Percentiles rank a stretch among this genome's conserved stretches.
phyloP scores from a whole-genome alignment of 23 tunicate genomes.

The Aplidium turbinatum region DNA sequence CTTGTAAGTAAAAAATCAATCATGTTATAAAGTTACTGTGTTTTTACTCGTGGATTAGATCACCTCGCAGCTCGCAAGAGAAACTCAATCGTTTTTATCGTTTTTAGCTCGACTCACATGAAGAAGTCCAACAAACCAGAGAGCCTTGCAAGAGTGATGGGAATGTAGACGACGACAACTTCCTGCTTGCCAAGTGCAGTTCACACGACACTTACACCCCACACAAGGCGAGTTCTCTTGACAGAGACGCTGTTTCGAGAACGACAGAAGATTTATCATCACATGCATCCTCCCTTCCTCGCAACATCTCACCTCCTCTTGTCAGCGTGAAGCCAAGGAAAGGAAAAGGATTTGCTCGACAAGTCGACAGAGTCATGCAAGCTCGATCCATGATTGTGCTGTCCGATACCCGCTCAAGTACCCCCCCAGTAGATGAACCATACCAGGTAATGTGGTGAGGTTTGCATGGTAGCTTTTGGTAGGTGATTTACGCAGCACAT shows the following conservation, averaged over 20 bases:
- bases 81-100: background rate
- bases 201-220: background rate
- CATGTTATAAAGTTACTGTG: too few species aligned
- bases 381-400: conserved; percentile 62
- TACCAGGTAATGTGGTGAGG: conserved; percentile 26
- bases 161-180: conserved; percentile 16
- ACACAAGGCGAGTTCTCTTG: conserved; percentile 47
- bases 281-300: conserved; percentile 23
- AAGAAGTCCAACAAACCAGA: background rate
- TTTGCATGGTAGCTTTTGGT: background rate
- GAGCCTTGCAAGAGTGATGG: background rate
- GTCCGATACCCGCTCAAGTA: background rate
- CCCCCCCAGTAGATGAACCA: conserved; percentile 14
- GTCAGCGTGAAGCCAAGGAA: conserved; percentile 27
- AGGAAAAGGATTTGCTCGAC: conserved; percentile 18
- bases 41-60: too few species aligned
- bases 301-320: conserved; percentile 8
- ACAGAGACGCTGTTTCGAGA: conserved; percentile 23
- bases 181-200: conserved; percentile 4
- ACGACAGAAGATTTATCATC: background rate
- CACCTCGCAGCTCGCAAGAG: background rate
- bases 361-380: conserved; percentile 46
- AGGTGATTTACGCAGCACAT: too few species aligned
- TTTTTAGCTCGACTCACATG: conserved; percentile 5
- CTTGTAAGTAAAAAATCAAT: too few species aligned